Percentiles rank a stretch among this genome's conserved stretches.
Conservation (phyloP, 2,113 vertebrate genomes). For the Brachyhypopomus occidentalis region DNA sequence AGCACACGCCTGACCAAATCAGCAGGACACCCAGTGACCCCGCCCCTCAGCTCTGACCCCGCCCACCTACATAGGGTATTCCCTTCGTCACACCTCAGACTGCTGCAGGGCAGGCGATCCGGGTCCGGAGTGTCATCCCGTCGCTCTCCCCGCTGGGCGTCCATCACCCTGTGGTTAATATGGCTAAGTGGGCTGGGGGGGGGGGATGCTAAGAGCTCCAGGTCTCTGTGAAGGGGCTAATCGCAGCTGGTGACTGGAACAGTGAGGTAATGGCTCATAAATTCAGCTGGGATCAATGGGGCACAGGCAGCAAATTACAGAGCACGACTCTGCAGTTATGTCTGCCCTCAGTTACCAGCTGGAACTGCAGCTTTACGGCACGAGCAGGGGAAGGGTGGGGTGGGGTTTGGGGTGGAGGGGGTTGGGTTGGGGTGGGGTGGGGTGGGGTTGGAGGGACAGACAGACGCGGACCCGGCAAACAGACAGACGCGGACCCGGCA, state of each 20-base stretch:
- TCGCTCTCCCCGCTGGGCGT: slow-evolving; percentile 34
- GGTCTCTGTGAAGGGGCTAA: slow-evolving; percentile 61
- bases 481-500: too few relatives aligned
- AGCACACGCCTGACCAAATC: too few relatives aligned
- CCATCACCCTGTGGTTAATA: slow-evolving; percentile 52
- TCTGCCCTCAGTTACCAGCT: slow-evolving; percentile 38
- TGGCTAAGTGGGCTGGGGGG: slow-evolving; percentile 55
- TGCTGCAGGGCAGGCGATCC: too few relatives aligned
- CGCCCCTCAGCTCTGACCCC: too few relatives aligned
- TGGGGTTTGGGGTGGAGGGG: not conserved
- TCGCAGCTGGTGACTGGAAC: slow-evolving; percentile 74
- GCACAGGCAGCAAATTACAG: slow-evolving; percentile 73
- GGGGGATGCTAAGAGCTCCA: slow-evolving; percentile 65
- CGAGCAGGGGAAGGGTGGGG: not conserved
- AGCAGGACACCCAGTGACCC: too few relatives aligned
- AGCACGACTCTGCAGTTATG: slow-evolving; percentile 68
- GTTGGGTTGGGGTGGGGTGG: too few relatives aligned
- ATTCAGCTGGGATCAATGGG: slow-evolving; percentile 74
- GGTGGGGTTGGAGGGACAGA: too few relatives aligned
- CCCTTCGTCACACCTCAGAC: too few relatives aligned
- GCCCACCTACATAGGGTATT: slow-evolving; percentile 8
- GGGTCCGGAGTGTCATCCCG: too few relatives aligned
- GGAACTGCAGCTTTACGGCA: slow-evolving; percentile 58
- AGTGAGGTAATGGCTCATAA: slow-evolving; percentile 80
- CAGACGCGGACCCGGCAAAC: too few relatives aligned